Evolutionary conservation across 2,888 invertebrate species (phyloP), one percentile per base, ranked within the genome.

Genomic region (Gnatocerus cornutus): DNA sequence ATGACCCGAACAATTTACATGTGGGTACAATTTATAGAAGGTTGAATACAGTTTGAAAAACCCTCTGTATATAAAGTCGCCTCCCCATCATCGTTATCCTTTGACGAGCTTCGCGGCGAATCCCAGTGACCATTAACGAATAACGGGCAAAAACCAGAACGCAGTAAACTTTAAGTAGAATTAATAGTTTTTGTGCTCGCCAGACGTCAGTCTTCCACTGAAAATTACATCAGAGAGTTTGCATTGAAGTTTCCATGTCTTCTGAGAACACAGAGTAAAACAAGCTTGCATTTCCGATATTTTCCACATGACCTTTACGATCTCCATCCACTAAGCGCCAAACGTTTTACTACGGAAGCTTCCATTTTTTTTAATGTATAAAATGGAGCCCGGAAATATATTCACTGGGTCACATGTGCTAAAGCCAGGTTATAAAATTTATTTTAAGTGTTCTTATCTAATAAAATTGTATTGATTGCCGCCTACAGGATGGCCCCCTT

Each of bases 381-480:
- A 41, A 13, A 41, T 13, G 41, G 41, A 12, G 13, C 12, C 12
- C 41, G 13, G 33, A 33, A 33, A 33, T 33, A 33, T 33, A 33
- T 33, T n/a, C 16, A 14, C 43, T 56, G 59, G 61, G 61, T 50
- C 61, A 50, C 61, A 61, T 61, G 48, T 61, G 61, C 46, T 39
- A 14, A 50, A 48, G 48, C 30, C 48, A 21, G 50, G 61, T 46
- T 48, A 30, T 61, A 61, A 61, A 61, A 61, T 61, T 61, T 61
- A 61, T 61, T 50, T 59, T 50, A 61, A 61, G 61, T 50, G 50
- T 50, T 50, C 39, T 61, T 50, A 61, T 61, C 48, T 61, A 61
- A 61, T 61, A 61, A 61, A 61, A 59, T 8, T 48, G 16, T 61
- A 61, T 61, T 61, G 61, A 61, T 61, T 61, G 37, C 33, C 16